A percentile compares a stretch with the other conserved stretches of the same genome.
Conservation (phyloP, 2,888 invertebrate species). For the Macaria notata region DNA sequence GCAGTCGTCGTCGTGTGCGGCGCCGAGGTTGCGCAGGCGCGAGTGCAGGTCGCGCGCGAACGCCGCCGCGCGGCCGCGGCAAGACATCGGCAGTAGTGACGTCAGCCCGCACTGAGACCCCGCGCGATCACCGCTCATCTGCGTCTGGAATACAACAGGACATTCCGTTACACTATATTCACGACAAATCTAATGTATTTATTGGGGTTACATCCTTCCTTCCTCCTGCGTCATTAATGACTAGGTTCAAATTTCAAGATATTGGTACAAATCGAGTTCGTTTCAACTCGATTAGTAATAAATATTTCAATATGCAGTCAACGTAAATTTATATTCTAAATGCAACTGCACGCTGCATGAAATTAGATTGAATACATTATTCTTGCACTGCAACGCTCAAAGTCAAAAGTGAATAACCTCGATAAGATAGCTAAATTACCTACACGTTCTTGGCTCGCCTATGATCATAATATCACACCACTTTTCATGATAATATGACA, state of each 20-base stretch:
- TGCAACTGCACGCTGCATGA: too few relatives aligned
- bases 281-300: too few relatives aligned
- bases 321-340: too few relatives aligned
- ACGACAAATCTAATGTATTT: too few relatives aligned
- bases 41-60: conserved; percentile 90
- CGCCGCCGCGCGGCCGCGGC: conserved; percentile 90
- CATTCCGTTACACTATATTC: conserved; percentile 15
- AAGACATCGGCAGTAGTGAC: conserved; percentile 89
- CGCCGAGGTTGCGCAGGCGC: conserved; percentile 87
- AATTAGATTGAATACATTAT: too few relatives aligned
- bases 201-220: too few relatives aligned
- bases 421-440: conserved; percentile 62
- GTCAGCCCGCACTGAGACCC: conserved; percentile 85
- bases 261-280: too few relatives aligned
- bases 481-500: conserved; percentile 31
- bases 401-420: conserved; percentile 75
- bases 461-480: conserved; percentile 44
- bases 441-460: conserved; percentile 46
- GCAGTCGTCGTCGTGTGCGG: conserved; percentile 72
- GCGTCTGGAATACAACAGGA: conserved; percentile 66
- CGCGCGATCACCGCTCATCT: conserved; percentile 81
- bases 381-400: conserved; percentile 41
- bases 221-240: too few relatives aligned
- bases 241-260: too few relatives aligned
- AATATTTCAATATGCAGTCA: too few relatives aligned